phyloP scores from a whole-genome alignment of 2,888 invertebrate species.

The Philhelius pedissequus region DNA sequence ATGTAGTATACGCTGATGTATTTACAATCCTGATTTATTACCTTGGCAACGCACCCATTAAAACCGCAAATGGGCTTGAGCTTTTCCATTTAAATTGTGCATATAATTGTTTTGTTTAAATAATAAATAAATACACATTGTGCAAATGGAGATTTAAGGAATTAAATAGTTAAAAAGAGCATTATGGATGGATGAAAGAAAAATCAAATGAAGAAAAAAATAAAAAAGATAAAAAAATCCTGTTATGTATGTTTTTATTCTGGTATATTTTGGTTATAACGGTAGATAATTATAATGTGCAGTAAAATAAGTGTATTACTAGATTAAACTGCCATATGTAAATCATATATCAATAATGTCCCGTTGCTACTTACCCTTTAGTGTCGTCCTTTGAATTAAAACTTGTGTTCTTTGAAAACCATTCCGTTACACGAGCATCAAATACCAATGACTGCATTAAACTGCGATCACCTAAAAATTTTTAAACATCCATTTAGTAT shows the following conservation, averaged over 20 bases:
- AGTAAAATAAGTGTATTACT: neutral
- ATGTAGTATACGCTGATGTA: constrained; percentile 16
- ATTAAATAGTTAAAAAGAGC: constrained; percentile 51
- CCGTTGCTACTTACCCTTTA: constrained; percentile 81
- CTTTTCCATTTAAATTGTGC: constrained; percentile 81
- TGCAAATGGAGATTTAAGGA: constrained; percentile 69
- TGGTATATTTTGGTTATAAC: constrained; percentile 19
- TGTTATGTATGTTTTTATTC: constrained; percentile 8
- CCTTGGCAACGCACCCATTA: constrained; percentile 96
- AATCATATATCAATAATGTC: neutral
- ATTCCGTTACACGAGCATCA: constrained; percentile 92
- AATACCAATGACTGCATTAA: constrained; percentile 91
- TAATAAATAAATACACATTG: constrained; percentile 30
- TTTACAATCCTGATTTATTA: constrained; percentile 80
- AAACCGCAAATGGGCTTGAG: constrained; percentile 92
- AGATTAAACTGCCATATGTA: neutral
- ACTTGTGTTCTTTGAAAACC: constrained; percentile 89
- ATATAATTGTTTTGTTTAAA: constrained; percentile 71
- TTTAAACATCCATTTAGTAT: neutral
- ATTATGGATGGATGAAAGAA: constrained; percentile 68
- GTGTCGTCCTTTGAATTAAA: constrained; percentile 85
- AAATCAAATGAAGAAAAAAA: constrained; percentile 71
- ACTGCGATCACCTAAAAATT: constrained; percentile 87
- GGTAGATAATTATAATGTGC: constrained; percentile 18
- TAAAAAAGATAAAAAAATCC: constrained; percentile 65